Evolutionary conservation across 1,140 invertebrate genomes (phyloP), one percentile per base, ranked within the genome.

Genomic region (Danaus plexippus): DNA sequence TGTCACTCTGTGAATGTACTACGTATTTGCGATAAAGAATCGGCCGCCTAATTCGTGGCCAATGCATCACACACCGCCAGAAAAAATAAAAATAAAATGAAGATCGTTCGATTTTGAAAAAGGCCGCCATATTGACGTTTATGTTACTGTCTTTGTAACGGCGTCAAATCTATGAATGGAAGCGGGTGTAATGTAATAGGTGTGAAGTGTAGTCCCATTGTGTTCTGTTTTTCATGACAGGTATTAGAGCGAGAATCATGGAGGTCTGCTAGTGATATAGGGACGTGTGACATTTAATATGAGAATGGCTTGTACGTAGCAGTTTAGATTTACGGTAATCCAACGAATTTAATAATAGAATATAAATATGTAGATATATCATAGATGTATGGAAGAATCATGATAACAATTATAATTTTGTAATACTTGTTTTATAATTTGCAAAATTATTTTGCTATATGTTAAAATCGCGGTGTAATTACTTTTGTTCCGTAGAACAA

Each of bases 201-300:
- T 85, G 82, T 85, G 82, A 85, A 85, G 80, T 83, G 79, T 81
- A 61, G 46, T 49, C 42, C 67, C 52, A 71, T 85, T 85, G 77
- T 80, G 60, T 59, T 65, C 49, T 68, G 61, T 64, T 68, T 69
- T 77, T 72, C 53, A 66, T 67, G 65, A 75, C 76, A 83, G 77
- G 77, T 81, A 77, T 68, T 54, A 51, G 22, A 57, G 63, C 52
- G 61, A 57, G 62, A 70, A 57, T 66, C 63, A 50, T 52, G 69
- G 67, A 71, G 69, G 67, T 72, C 66, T 71, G 66, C 64, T 53
- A 70, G 67, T 71, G 69, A 70, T 67, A 66, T 69, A 64, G 60
- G 59, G 63, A 64, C 54, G 57, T 64, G 56, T 71, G 62, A 69
- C 63, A 54, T 63, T 61, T 71, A 67, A 57, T 59, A 52, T 45